Evolutionary conservation across 2,888 invertebrate genomes (phyloP).

Genomic region (Melieria crassipennis): DNA sequence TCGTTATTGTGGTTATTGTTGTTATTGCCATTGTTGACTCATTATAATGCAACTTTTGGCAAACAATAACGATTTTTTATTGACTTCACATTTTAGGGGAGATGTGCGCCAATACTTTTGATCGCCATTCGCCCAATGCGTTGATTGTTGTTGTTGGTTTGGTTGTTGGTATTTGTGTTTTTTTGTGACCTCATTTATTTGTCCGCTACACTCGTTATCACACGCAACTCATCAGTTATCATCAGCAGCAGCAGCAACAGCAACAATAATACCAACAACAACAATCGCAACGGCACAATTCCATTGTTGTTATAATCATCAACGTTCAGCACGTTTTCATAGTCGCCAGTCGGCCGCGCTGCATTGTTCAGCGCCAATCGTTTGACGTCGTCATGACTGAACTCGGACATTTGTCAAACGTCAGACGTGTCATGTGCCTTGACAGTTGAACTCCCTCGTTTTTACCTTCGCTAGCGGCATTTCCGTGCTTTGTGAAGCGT

Average conservation of each 20-base stretch:
- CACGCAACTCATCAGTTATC: not conserved
- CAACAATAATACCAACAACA: not conserved
- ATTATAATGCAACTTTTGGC: conserved; percentile 27
- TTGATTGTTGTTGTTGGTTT: not conserved
- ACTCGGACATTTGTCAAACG: conserved; percentile 30
- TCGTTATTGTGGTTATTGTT: not conserved
- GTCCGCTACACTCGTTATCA: not conserved
- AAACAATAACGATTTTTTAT: conserved; percentile 26
- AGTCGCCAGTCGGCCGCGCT: not conserved
- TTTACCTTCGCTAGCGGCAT: not conserved
- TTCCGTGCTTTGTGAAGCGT: conserved; percentile 6
- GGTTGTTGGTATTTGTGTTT: not conserved
- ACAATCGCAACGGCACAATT: not conserved
- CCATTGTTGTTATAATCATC: not conserved
- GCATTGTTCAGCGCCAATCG: not conserved
- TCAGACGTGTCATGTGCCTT: conserved; percentile 1
- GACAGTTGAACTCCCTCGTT: not conserved
- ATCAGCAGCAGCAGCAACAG: not conserved
- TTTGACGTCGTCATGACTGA: not conserved
- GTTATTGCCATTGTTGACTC: not conserved
- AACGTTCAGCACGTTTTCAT: not conserved
- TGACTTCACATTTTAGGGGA: conserved; percentile 18
- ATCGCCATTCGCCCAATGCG: not conserved
- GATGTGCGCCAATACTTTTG: not conserved
- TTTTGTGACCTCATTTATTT: conserved; percentile 1